Base-by-base conservation (phyloP, 2,888 invertebrate genomes). In the Erebia epiphron region DNA sequence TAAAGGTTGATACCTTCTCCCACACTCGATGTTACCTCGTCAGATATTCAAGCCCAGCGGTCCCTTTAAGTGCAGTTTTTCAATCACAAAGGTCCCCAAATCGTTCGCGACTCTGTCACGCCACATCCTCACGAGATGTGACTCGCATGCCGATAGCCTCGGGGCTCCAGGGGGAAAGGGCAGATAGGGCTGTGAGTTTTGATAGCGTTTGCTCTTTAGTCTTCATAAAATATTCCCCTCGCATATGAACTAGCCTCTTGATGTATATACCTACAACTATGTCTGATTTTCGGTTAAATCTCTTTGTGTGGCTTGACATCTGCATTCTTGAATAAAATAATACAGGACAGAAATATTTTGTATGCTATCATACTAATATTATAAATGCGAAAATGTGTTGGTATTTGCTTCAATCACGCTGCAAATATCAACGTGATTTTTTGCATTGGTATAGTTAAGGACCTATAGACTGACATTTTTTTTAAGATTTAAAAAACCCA, bases 31-130 rank as follows among this genome's bases (percentile, higher is more conserved):
- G 14, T 52, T 18, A 54, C 54, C 61, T 18, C 18, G 61, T 61
- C n/a, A 60, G 41, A 43, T 46, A 43, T 61, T 61, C 61, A 43
- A 61, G 61, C 13, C 43, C n/a, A 5, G 43, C 2, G 54, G 18
- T 54, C 18, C 41, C 26, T 35, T 26, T 62, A 63, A 58, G 54
- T 60, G 64, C 52, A 57, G 62, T 60, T 54, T 72, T 72, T 72
- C 63, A 72, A 72, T 72, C 63, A 69, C 67, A 67, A 72, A 70
- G 58, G 63, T 69, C 64, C 61, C 69, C 65, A 57, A 72, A 69
- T 70, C 70, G 70, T 72, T 72, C 66, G 65, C 70, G 58, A 54
- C 70, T 58, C n/a, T 54, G 64, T 54, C 63, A 64, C 71, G 69
- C 62, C 69, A 57, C 54, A 18, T 54, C 54, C 54, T 54, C 54